phyloP scores from a whole-genome alignment of 2,797 vertebrate genomes.

The Chelidonichthys spinosus region DNA sequence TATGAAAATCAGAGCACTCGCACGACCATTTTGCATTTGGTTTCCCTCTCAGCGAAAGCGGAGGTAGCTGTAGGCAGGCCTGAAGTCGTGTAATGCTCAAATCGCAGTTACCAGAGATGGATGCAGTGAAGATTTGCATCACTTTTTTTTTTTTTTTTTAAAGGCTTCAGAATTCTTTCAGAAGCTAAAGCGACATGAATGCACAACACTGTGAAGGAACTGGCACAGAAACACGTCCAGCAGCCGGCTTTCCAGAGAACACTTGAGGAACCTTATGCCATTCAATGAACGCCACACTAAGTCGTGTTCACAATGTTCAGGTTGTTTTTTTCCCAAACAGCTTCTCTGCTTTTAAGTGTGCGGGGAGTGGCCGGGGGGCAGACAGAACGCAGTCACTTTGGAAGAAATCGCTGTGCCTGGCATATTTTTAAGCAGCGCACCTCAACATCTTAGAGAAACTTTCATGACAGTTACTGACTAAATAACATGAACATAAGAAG shows the following conservation, averaged over 20 bases:
- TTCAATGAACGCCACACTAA: conserved; percentile 50
- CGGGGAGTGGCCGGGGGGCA: conserved; percentile 21
- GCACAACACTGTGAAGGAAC: conserved; percentile 13
- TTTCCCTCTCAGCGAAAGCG: background rate
- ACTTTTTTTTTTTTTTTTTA: background rate
- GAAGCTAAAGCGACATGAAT: conserved; percentile 28
- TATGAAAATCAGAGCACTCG: background rate
- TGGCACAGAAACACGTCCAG: conserved; percentile 37
- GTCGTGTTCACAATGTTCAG: conserved; percentile 26
- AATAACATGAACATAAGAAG: conserved; percentile 37
- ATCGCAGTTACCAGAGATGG: conserved; percentile 20
- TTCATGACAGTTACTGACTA: conserved; percentile 55
- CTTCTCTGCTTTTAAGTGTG: conserved; percentile 47
- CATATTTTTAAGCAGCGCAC: conserved; percentile 49
- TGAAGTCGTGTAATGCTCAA: background rate
- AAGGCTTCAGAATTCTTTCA: conserved; percentile 10
- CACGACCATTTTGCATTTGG: background rate
- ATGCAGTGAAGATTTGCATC: conserved; percentile 13
- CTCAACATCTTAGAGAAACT: conserved; percentile 42
- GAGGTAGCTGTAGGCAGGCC: background rate
- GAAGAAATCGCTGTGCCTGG: conserved; percentile 48
- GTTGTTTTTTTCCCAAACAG: conserved; percentile 24
- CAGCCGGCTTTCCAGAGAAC: conserved; percentile 30
- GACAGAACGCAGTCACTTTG: conserved; percentile 42
- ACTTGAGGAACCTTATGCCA: conserved; percentile 11